Base-by-base conservation (phyloP, 2,888 invertebrate species). In the Sepioteuthis lessoniana region DNA sequence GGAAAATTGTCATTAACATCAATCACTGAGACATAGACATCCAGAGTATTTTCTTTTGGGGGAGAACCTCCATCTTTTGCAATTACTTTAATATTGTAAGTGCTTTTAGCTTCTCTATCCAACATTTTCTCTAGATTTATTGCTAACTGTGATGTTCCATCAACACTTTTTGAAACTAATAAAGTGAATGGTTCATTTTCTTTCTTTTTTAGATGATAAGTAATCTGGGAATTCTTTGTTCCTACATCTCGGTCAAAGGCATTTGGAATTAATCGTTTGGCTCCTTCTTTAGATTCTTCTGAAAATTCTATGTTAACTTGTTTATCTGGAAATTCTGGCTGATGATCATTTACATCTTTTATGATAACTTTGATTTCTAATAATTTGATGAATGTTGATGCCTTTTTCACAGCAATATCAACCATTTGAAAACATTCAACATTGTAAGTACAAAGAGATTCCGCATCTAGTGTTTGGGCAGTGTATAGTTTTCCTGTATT, bases 231-330 rank as follows among this genome's bases (percentile, higher is more conserved):
- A 76, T 76, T 76, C 3, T n/a, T n/a, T 10, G n/a, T 35, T 94
- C 95, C 95, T 21, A 95, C 95, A 93, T 96, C 96, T 25, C 94
- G 60, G 90, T 96, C 96, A 93, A 95, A 94, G 19, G 96, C 95
- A 5, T 95, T 95, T 28, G 95, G 94, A 38, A 95, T 95, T 7
- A 95, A 94, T 37, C 95, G 94, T 28, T 95, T 76, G n/a, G 76
- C 13, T 35, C 76, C 76, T 76, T 76, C 8, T 0, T 8, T 16
- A 35, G 0, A n/a, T n/a, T 76, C 76, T 25, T 76, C 76, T n/a
- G n/a, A n/a, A 76, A 76, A 76, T 76, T 76, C n/a, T n/a, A 76
- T 76, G n/a, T 76, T 76, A n/a, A 76, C n/a, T 76, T 76, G 76
- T 76, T 76, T 76, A 35, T 76, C 76, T 76, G 76, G 76, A 76